Conservation (phyloP, 2,797 vertebrate genomes). For the Macrochelys suwanniensis region DNA sequence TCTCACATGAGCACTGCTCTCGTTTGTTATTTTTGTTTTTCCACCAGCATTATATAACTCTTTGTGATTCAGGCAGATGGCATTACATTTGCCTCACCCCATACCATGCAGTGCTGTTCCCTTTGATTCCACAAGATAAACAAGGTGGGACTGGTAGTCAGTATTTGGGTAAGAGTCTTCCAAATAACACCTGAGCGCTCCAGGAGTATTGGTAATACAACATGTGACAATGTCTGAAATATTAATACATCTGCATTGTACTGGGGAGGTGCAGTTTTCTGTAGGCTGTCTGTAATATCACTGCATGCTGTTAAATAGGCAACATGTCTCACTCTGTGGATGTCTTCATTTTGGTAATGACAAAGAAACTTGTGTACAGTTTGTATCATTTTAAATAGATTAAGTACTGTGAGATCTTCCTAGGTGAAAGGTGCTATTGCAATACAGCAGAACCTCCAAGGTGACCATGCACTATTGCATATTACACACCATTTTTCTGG, state of each 20-base stretch:
- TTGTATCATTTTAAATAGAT: neutral
- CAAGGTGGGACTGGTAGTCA: neutral
- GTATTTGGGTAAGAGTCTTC: neutral
- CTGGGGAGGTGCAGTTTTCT: neutral
- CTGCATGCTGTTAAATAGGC: neutral
- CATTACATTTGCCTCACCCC: neutral
- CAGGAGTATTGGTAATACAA: neutral
- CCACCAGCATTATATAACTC: neutral
- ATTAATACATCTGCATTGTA: neutral
- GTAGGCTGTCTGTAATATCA: neutral
- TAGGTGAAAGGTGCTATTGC: neutral
- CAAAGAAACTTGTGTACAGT: neutral
- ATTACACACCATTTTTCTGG: neutral
- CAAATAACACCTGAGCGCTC: neutral
- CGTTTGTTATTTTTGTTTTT: neutral
- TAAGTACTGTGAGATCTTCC: neutral
- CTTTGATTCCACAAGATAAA: neutral
- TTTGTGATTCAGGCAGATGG: neutral
- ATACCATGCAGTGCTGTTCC: neutral
- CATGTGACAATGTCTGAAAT: neutral
- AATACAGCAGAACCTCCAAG: neutral
- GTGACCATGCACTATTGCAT: neutral
- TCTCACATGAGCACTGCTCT: neutral
- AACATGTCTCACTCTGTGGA: neutral
- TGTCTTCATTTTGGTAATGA: neutral